Evolutionary conservation across 2,797 vertebrate genomes (phyloP).

Genomic region (Lindbergichthys nudifrons): DNA sequence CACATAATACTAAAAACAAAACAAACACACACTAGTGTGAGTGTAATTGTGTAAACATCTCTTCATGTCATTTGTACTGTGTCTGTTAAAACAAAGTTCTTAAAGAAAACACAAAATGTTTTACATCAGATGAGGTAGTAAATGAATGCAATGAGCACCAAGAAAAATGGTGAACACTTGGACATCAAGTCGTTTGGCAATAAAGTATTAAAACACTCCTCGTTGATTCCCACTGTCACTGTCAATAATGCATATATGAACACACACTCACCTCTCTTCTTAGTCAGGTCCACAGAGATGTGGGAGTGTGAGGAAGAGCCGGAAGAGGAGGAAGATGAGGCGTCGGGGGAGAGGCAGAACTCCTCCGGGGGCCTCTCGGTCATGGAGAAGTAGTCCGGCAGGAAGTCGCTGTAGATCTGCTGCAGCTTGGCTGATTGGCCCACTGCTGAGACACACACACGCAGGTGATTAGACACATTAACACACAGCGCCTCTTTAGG

Average conservation of each 20-base stretch:
- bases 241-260: not conserved
- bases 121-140: too few relatives aligned
- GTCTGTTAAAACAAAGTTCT: too few relatives aligned
- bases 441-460: conserved; percentile 67
- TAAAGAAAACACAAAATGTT: too few relatives aligned
- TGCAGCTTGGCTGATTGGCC: conserved; percentile 84
- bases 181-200: not conserved
- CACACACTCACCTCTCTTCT: conserved; percentile 89
- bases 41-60: too few relatives aligned
- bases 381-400: conserved; percentile 95
- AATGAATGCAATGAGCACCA: not conserved
- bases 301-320: conserved; percentile 82
- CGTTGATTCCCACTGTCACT: not conserved
- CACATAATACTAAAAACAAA: too few relatives aligned
- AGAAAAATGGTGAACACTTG: not conserved
- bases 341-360: conserved; percentile 96
- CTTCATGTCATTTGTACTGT: too few relatives aligned
- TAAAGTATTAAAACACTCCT: conserved; percentile 15
- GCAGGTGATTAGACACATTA: conserved; percentile 12
- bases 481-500: not conserved
- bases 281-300: conserved; percentile 91
- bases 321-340: conserved; percentile 87
- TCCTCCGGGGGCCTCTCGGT: conserved; percentile 95
- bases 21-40: too few relatives aligned
- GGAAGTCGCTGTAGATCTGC: conserved; percentile 89